A percentile compares a stretch with the other conserved stretches of the same genome.
phyloP scores from a whole-genome alignment of 1,140 invertebrate species.

The Coboldia fuscipes region DNA sequence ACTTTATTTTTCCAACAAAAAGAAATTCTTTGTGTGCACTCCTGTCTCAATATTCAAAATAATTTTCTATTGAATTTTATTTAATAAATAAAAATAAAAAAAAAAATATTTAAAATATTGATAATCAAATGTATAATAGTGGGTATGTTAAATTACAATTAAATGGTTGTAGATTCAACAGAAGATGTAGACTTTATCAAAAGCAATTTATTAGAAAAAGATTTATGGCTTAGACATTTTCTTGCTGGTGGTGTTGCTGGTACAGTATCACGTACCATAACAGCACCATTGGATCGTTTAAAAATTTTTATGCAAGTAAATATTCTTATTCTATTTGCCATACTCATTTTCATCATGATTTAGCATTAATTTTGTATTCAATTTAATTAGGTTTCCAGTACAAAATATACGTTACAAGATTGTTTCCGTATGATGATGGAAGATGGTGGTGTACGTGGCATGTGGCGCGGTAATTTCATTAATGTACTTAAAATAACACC shows the following conservation, averaged over 20 bases:
- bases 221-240: constrained; percentile 97
- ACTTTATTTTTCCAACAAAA: too few relatives aligned
- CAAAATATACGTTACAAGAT: constrained; percentile 15
- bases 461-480: constrained; percentile 97
- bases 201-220: too few relatives aligned
- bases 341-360: not conserved
- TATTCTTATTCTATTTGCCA: not conserved
- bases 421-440: constrained; percentile 63
- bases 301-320: constrained; percentile 86
- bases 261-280: constrained; percentile 86
- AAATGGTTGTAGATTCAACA: too few relatives aligned
- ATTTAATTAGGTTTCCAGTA: not conserved
- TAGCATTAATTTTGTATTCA: not conserved
- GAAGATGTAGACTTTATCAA: too few relatives aligned
- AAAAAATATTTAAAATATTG: too few relatives aligned
- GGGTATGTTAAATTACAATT: too few relatives aligned
- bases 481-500: constrained; percentile 98
- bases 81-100: too few relatives aligned
- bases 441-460: constrained; percentile 76
- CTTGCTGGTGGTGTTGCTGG: constrained; percentile 91
- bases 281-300: constrained; percentile 88
- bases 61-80: too few relatives aligned
- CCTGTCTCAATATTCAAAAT: too few relatives aligned
- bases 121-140: too few relatives aligned
- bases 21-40: too few relatives aligned